phyloP scores from a whole-genome alignment of 2,797 vertebrate genomes.

The Argentina silus region DNA sequence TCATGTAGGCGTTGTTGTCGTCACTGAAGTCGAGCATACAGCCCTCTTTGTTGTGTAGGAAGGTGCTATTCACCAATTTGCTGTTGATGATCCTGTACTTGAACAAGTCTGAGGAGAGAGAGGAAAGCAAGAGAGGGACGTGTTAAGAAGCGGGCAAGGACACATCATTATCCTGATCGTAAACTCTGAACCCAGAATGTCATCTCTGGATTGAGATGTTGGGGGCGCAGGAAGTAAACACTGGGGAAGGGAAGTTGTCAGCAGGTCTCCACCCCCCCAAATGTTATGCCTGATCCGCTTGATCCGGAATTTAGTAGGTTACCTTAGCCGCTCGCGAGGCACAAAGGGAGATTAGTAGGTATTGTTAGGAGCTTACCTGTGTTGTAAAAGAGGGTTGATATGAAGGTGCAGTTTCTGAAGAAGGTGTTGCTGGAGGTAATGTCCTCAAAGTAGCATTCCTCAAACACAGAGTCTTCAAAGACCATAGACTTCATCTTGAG shows the following conservation, averaged over 20 bases:
- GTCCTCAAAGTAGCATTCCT: constrained; percentile 97
- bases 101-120: constrained; percentile 84
- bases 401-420: constrained; percentile 97
- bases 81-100: constrained; percentile 93
- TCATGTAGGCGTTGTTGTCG: constrained; percentile 98
- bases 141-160: neutral
- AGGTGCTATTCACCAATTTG: constrained; percentile 91
- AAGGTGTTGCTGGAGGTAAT: constrained; percentile 98
- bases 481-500: constrained; percentile 94
- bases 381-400: constrained; percentile 95
- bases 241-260: no score
- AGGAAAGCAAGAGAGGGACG: neutral
- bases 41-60: constrained; percentile 97
- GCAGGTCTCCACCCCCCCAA: no score
- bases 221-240: no score
- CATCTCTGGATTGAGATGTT: neutral
- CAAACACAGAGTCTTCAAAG: constrained; percentile 94
- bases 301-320: no score
- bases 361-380: constrained; percentile 78
- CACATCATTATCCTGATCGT: neutral
- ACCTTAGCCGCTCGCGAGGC: no score
- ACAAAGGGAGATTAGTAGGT: no score
- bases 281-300: no score
- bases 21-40: constrained; percentile 94
- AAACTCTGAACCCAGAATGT: no score